Percentiles rank a stretch among this genome's conserved stretches.
phyloP scores from a whole-genome alignment of 2,888 invertebrate genomes.

The Coelopa pilipes region DNA sequence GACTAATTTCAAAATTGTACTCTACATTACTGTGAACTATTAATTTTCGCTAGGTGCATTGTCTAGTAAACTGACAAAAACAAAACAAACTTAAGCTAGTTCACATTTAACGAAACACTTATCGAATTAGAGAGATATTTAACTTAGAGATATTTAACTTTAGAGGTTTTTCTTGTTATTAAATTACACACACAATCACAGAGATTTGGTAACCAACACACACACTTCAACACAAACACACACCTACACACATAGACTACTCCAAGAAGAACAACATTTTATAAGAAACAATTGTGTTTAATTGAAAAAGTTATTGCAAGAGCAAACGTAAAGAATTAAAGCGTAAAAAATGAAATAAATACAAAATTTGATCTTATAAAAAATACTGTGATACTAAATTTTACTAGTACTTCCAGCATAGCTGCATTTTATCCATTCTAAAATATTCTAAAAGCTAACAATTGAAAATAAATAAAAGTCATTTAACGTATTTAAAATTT shows the following conservation, averaged over 20 bases:
- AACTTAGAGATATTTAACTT: too few species aligned
- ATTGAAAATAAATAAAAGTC: conserved; percentile 11
- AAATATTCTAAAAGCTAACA: conserved; percentile 62
- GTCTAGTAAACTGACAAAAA: too few species aligned
- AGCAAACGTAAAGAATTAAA: conserved; percentile 42
- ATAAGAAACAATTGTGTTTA: conserved; percentile 38
- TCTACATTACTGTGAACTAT: too few species aligned
- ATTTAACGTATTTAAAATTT: too few species aligned
- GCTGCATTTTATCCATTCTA: conserved; percentile 68
- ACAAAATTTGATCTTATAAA: conserved; percentile 65
- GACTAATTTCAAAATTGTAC: too few species aligned
- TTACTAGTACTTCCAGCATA: conserved; percentile 68
- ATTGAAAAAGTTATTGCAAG: conserved; percentile 38
- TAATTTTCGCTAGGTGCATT: too few species aligned
- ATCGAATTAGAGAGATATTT: too few species aligned
- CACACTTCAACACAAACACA: conserved; percentile 14
- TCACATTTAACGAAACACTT: too few species aligned
- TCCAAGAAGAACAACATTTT: conserved; percentile 12
- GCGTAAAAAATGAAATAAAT: conserved; percentile 45
- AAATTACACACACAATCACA: too few species aligned
- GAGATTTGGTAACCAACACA: neutral
- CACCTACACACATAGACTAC: conserved; percentile 13
- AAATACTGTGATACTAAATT: conserved; percentile 68
- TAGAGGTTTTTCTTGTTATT: too few species aligned
- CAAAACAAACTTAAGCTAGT: too few species aligned